Conservation (phyloP, 2,113 vertebrate genomes). For the Cryptomyrus ogoouensis region DNA sequence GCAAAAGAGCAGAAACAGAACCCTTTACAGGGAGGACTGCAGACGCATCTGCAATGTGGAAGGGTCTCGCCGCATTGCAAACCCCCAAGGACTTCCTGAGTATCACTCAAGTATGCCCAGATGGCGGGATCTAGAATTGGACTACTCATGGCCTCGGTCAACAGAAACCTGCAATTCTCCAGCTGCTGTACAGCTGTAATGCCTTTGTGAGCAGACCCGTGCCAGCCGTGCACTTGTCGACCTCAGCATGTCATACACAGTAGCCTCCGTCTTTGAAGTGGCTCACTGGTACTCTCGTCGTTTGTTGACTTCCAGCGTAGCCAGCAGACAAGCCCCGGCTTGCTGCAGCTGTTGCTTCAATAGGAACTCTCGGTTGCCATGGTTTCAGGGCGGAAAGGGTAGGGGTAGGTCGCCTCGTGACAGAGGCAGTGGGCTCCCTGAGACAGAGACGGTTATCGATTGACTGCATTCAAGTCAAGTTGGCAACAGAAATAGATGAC, state of each 20-base stretch:
- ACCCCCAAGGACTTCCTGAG: not conserved
- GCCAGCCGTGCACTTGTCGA: not conserved
- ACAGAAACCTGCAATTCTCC: not conserved
- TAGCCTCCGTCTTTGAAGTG: not conserved
- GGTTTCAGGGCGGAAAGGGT: conserved; percentile 21
- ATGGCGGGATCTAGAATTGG: not conserved
- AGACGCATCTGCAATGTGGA: not conserved
- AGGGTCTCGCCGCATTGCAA: not conserved
- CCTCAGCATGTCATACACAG: not conserved
- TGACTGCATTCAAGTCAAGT: not conserved
- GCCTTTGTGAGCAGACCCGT: not conserved
- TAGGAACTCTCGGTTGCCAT: conserved; percentile 24
- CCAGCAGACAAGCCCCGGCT: not conserved
- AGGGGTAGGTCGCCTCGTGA: not conserved
- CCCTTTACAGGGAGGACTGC: not conserved
- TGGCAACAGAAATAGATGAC: not conserved
- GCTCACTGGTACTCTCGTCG: not conserved
- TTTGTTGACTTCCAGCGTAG: not conserved
- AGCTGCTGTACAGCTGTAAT: not conserved
- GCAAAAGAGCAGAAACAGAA: not conserved
- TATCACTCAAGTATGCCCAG: not conserved
- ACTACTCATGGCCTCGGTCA: not conserved
- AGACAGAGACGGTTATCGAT: conserved; percentile 1
- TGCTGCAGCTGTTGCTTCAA: not conserved
- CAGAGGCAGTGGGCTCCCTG: not conserved